Base-by-base conservation (phyloP, 2,113 vertebrate species). In the Ellobius talpinus region DNA sequence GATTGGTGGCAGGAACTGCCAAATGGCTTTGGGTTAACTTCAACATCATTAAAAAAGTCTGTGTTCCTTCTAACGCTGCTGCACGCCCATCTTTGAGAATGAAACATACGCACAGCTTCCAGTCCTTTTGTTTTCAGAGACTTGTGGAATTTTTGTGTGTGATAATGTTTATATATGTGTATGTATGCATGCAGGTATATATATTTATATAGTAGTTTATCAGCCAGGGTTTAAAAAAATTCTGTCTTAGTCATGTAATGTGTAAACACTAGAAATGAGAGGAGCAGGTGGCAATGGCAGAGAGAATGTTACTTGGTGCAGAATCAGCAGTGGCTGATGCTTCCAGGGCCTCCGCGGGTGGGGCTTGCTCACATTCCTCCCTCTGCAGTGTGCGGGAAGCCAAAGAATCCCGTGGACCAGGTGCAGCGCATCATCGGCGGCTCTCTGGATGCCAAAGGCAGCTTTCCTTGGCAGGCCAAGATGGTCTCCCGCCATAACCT, bases 381-480 rank as follows among this genome's bases (percentile, higher is more conserved):
- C 47, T 47, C 0, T 0, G 50, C 97, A 99, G 98, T 93, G 3
- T 98, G 98, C 0, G 98, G 98, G 10, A 98, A 95, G 86, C 96
- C 94, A 0, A 91, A 96, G 96, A 94, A 98, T 5, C 98, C 98
- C 0, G 97, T 97, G 4, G 10, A n/a, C 0, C 98, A 98, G 24
- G 95, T 97, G 63, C 98, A 97, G 90, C 98, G 99, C 63, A 99
- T 99, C 98, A 79, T 99, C 0, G 98, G 99, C 0, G 99, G 99
- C 0, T 86, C 52, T 0, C 26, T 99, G 97, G 98, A 99, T 1
- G 91, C 96, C 93, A 98, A 98, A 39, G 95, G 96, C 93, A 98
- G 96, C 31, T 99, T 99, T 39, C 99, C 99, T 4, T 99, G 99
- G 99, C 99, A 99, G 97, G 99, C 97, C 16, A 97, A 98, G 98